These are phyloP conservation scores for Zoanthus sansibaricus DNA, from an alignment of 92 coral and sea anemone species.

Conservation along the genomic window DNA sequence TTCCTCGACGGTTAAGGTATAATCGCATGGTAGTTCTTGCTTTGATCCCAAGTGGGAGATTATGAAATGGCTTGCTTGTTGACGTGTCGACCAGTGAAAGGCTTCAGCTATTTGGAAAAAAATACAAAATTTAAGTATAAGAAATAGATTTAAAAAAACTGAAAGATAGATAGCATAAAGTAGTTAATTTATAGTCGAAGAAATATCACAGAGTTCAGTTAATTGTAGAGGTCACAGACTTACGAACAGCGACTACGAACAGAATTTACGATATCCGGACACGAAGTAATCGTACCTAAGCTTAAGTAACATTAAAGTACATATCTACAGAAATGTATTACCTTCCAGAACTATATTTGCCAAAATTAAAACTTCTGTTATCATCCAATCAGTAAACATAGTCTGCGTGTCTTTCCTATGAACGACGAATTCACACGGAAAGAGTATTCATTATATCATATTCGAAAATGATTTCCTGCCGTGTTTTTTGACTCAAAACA, in stretches of 20 bases:
- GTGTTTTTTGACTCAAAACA: neutral
- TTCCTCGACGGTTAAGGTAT: conserved; percentile 44
- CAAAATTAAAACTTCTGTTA: neutral
- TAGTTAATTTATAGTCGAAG: neutral
- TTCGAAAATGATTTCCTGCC: neutral
- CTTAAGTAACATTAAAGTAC: neutral
- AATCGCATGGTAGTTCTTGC: conserved; percentile 49
- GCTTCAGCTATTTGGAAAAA: neutral
- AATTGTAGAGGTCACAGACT: neutral
- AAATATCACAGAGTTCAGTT: neutral
- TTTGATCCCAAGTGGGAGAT: conserved; percentile 42
- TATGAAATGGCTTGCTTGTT: conserved; percentile 55
- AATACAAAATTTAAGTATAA: neutral
- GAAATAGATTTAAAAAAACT: neutral
- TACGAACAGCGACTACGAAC: neutral
- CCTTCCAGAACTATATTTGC: conserved; percentile 2
- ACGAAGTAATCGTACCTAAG: neutral
- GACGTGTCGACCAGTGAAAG: conserved; percentile 56
- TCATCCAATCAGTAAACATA: conserved; percentile 8
- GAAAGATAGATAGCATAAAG: neutral
- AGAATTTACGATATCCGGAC: neutral
- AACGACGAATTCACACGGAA: neutral
- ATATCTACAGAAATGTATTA: neutral
- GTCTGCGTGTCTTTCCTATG: neutral
- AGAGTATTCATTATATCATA: neutral